phyloP scores from a whole-genome alignment of 1,140 invertebrate species.

The Sipha flava region DNA sequence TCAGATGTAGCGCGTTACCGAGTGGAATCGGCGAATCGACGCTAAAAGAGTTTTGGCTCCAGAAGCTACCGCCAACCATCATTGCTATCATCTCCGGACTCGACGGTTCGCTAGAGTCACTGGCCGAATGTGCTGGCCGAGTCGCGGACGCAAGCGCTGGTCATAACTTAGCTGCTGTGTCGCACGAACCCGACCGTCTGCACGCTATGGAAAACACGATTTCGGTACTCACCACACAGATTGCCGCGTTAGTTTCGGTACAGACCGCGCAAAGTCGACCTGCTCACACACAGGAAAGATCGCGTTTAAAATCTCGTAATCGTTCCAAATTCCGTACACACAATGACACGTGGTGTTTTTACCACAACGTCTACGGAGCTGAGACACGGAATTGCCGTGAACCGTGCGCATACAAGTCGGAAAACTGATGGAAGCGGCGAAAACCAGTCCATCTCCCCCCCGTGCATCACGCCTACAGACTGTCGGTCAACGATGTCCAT shows the following conservation, averaged over 20 bases:
- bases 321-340: not conserved
- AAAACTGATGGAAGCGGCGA: not conserved
- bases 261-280: not conserved
- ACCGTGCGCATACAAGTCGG: not conserved
- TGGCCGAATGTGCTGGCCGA: not conserved
- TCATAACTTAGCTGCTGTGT: not conserved
- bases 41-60: not conserved
- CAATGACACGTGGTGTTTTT: not conserved
- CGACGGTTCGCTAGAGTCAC: not conserved
- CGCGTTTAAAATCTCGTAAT: not conserved
- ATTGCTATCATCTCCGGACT: not conserved
- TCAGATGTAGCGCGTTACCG: not conserved
- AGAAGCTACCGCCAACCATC: not conserved
- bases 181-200: not conserved
- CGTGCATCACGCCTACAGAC: not conserved
- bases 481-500: not conserved
- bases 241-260: not conserved
- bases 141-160: not conserved
- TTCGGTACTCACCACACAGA: not conserved
- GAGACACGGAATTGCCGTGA: not conserved
- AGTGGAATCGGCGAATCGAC: not conserved
- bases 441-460: not conserved
- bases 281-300: no score
- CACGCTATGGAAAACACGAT: not conserved
- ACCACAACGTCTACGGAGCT: not conserved